Base-by-base conservation (phyloP, 35 echinoderm and acorn worm genomes). In the Anneissia japonica region DNA sequence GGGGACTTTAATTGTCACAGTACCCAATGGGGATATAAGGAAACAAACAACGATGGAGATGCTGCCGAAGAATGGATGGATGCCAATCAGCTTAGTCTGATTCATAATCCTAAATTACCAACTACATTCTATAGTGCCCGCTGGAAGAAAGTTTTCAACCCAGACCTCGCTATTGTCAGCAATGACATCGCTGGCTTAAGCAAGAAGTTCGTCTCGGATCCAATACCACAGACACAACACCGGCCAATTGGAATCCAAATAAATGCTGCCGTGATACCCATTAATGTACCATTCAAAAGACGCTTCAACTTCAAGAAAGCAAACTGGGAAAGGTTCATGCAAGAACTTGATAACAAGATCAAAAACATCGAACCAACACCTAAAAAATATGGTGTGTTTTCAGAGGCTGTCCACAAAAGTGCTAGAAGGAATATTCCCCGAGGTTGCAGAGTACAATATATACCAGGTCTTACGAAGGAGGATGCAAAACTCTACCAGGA, bases 271-370 rank as follows among this genome's bases (percentile, higher is more conserved):
- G 0, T 89, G 29, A 55, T 16, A 3, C 86, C 76, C 6, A 74
- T 19, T 9, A 72, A 7, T 34, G 80, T 84, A 3, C 46, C 80
- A 19, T 89, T 89, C n/a, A 83, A 35, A 39, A 0, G 46, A 9
- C 72, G 87, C 46, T 84, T 89, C 87, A 89, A 89, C 87, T 84
- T 51, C 31, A 84, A 79, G 81, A 89, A 89, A 76, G 79, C 87
- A 74, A 45, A 83, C 73, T 89, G 87, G 87, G n/a, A 83, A 41
- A 29, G 34, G 32, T 31, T 88, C 51, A 80, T 79, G 32, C 77
- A 81, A 36, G 84, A 76, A 31, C 76, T 91, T 35, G 84, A 88
- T 43, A 37, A 38, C n/a, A 78, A 41, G 85, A 74, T 14, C 13
- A 30, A 0, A 39, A 87, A 39, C 74, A 78, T 26, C 74, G 78